Evolutionary conservation across 2,888 invertebrate species (phyloP), one percentile per base, ranked within the genome.

Genomic region (Morpho helenor): DNA sequence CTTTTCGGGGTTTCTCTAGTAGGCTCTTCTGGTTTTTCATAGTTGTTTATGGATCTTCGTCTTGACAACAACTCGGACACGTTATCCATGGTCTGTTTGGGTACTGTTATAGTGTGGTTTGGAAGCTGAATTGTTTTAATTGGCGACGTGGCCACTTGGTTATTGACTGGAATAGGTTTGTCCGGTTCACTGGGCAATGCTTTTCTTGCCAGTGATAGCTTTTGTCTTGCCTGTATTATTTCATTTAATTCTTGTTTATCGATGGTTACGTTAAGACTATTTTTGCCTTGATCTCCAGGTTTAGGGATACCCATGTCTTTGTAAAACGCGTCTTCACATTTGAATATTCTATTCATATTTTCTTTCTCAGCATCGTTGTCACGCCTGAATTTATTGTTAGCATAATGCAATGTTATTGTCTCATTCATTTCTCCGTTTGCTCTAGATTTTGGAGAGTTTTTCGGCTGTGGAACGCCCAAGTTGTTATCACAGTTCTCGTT

Each of bases 181-280:
- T 82, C 82, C 0, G 82, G 76, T 22, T 89, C 88, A 0, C 69
- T 79, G 0, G 89, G 89, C 52, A 90, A 71, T 0, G 80, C 84
- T 68, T 81, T 86, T 52, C 90, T 77, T 0, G 90, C 90, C 47
- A 89, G 62, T 0, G 89, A 89, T 8, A 90, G 64, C 65, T 90
- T 90, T 57, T 90, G 89, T 8, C 90, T 67, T 16, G 90, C 90
- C 63, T 89, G 90, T 54, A 88, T 89, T 2, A 90, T 90, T 60
- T 90, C 90, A 51, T 89, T 90, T 50, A 90, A 56, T 63, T 90
- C 90, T 57, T 88, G 84, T 61, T 91, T 91, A 40, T 89, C 90
- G 2, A 87, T 61, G 0, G 88, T 90, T 0, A 87, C 82, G 60
- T 87, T 90, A 2, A 88, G 47, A 61, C 85, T 90, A 41, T 80